phyloP scores from a whole-genome alignment of 2,797 vertebrate species.

The Rhodeus uyekii region DNA sequence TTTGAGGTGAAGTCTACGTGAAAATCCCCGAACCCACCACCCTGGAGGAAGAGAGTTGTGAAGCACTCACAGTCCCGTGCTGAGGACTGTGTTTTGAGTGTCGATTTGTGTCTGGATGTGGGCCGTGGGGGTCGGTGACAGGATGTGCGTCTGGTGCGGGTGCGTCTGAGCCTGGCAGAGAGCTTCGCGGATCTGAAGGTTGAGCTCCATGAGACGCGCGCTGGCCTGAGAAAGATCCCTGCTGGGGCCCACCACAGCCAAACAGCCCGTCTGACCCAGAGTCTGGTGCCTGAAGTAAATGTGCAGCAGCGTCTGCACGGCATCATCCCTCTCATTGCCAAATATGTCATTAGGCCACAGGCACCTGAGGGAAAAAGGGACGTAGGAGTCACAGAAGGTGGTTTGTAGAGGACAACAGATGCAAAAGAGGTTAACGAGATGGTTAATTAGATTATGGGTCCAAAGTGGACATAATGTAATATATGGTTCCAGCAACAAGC shows the following conservation, averaged over 20 bases:
- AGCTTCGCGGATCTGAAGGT: constrained; percentile 94
- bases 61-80: constrained; percentile 87
- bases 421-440: background rate
- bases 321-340: constrained; percentile 88
- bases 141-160: constrained; percentile 70
- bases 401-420: background rate
- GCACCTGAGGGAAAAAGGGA: constrained; percentile 73
- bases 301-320: constrained; percentile 92
- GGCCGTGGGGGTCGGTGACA: constrained; percentile 27
- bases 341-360: constrained; percentile 98
- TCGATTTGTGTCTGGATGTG: constrained; percentile 45
- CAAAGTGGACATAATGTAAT: background rate
- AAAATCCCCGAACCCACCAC: constrained; percentile 53
- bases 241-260: constrained; percentile 91
- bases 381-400: background rate
- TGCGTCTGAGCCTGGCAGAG: constrained; percentile 86
- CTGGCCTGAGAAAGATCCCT: constrained; percentile 92
- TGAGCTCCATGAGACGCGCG: constrained; percentile 95
- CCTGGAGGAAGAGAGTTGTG: constrained; percentile 8
- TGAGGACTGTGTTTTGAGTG: constrained; percentile 70
- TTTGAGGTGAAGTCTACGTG: constrained; percentile 70
- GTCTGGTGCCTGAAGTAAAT: constrained; percentile 99
- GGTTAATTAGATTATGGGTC: background rate
- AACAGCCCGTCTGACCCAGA: constrained; percentile 92
- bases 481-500: background rate